Evolutionary conservation across 2,113 vertebrate species (phyloP).

Genomic region (Cichladusa arquata): DNA sequence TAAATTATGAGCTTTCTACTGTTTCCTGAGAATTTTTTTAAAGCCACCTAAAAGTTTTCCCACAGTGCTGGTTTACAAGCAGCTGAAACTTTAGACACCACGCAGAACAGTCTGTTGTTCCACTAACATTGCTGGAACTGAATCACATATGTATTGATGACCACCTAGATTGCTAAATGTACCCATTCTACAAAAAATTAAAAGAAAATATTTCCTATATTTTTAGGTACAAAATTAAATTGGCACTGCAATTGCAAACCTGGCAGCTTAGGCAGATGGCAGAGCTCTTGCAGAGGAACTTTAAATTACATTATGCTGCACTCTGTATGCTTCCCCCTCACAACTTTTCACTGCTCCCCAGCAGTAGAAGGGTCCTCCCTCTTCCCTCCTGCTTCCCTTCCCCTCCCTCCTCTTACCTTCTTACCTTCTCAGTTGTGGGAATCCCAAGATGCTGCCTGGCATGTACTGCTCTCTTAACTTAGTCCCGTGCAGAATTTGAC

Average conservation of each 20-base stretch:
- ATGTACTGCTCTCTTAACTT: background rate
- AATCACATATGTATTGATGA: background rate
- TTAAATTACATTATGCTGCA: background rate
- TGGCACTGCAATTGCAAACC: background rate
- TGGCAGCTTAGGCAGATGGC: background rate
- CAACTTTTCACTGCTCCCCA: background rate
- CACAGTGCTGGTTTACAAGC: conserved; percentile 1
- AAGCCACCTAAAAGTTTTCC: conserved; percentile 14
- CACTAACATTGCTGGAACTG: background rate
- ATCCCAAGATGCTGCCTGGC: background rate
- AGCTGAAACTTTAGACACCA: background rate
- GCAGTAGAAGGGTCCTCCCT: background rate
- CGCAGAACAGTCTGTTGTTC: background rate
- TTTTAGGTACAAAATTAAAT: background rate
- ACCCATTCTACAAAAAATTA: background rate
- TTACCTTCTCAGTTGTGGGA: background rate
- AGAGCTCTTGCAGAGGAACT: background rate
- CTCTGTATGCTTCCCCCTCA: background rate
- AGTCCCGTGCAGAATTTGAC: background rate
- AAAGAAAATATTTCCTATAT: background rate
- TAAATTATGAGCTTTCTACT: conserved; percentile 16
- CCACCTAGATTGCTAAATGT: background rate
- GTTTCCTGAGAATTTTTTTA: background rate
- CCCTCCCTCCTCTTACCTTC: background rate
- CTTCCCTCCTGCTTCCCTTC: background rate